Percentiles rank a stretch among this genome's conserved stretches.
phyloP scores from a whole-genome alignment of 1,140 invertebrate species.

The Formica exsecta region DNA sequence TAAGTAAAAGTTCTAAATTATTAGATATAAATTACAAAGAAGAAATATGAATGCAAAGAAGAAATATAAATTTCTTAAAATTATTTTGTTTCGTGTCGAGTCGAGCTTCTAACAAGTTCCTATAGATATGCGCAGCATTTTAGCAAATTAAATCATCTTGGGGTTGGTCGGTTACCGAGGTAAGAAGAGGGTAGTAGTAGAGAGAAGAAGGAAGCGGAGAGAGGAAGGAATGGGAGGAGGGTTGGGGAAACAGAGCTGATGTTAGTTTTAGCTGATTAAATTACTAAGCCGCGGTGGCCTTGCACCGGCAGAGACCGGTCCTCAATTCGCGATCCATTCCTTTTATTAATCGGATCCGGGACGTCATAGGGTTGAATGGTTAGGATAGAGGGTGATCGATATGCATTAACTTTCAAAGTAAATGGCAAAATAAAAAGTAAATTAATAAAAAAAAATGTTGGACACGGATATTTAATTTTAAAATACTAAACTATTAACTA shows the following conservation, averaged over 20 bases:
- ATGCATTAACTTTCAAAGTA: conserved; percentile 45
- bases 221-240: conserved; percentile 69
- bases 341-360: conserved; percentile 84
- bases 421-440: conserved; percentile 37
- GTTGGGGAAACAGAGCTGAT: conserved; percentile 80
- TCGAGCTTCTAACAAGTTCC: conserved; percentile 76
- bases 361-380: conserved; percentile 70
- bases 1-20: neutral
- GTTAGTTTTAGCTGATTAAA: conserved; percentile 87
- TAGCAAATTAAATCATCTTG: conserved; percentile 86
- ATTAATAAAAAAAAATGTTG: conserved; percentile 7
- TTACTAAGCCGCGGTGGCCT: conserved; percentile 85
- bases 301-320: conserved; percentile 82
- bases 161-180: conserved; percentile 79
- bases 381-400: conserved; percentile 45
- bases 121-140: conserved; percentile 82
- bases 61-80: conserved; percentile 76
- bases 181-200: conserved; percentile 73
- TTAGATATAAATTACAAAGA: too few species aligned
- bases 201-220: conserved; percentile 76
- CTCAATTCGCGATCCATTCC: conserved; percentile 84
- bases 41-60: neutral
- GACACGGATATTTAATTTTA: neutral
- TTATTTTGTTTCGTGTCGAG: conserved; percentile 82
- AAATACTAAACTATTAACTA: neutral